phyloP scores from a whole-genome alignment of 2,797 vertebrate genomes.

The Rousettus madagascariensis region DNA sequence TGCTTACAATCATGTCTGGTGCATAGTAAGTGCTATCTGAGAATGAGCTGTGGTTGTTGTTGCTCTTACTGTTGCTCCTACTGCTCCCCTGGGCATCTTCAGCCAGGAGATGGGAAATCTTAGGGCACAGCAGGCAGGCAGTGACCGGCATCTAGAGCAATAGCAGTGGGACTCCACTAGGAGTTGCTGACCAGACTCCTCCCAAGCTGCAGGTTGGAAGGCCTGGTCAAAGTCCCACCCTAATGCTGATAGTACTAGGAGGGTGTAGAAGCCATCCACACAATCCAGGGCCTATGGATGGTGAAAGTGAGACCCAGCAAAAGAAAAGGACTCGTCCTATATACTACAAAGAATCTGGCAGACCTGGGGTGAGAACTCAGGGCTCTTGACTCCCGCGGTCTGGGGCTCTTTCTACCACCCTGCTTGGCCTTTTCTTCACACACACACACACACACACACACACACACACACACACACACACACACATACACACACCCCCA shows the following conservation, averaged over 20 bases:
- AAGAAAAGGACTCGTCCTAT: not conserved
- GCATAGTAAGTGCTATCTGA: not conserved
- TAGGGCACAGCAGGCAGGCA: rapidly evolving
- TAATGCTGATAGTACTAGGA: not conserved
- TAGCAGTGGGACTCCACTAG: not conserved
- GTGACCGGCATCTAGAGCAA: no score
- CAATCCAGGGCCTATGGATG: not conserved
- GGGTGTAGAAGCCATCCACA: not conserved
- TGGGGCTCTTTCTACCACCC: not conserved
- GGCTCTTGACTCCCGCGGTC: not conserved
- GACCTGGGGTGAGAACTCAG: not conserved
- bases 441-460: no score
- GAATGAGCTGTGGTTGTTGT: not conserved
- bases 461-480: no score
- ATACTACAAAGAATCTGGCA: not conserved
- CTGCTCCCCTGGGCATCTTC: not conserved
- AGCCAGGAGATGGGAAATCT: rapidly evolving
- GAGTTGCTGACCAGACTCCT: not conserved
- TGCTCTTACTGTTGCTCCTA: no score
- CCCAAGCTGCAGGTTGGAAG: not conserved
- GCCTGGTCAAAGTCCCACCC: no score
- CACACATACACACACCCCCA: no score
- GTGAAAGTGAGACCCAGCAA: not conserved
- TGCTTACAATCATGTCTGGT: not conserved
- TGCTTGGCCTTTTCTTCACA: not conserved